Percentiles rank a stretch among this genome's conserved stretches.
Conservation (phyloP, 2,888 invertebrate species). For the Mimachlamys varia region DNA sequence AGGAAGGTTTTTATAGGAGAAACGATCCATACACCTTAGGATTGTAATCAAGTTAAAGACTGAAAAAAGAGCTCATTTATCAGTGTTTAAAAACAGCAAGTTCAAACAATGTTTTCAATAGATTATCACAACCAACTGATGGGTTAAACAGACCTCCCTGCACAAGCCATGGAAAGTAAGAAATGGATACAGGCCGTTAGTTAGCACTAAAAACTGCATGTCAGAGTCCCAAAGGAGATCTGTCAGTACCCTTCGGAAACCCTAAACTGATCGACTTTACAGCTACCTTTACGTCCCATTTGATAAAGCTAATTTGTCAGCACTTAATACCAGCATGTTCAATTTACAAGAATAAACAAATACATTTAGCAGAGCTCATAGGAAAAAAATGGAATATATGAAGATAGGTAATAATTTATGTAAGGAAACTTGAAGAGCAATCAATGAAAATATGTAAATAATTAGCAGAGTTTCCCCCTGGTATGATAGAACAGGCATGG, state of each 20-base stretch:
- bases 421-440: background rate
- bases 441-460: constrained; percentile 3
- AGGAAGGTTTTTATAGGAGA: background rate
- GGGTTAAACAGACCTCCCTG: background rate
- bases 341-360: background rate
- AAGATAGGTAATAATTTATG: background rate
- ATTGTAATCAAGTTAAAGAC: background rate
- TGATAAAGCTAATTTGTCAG: background rate
- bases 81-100: background rate
- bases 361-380: constrained; percentile 7
- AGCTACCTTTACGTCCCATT: background rate
- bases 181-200: background rate
- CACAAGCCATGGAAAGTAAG: background rate
- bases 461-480: background rate
- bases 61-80: background rate
- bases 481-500: background rate
- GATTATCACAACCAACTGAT: background rate
- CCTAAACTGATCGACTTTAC: background rate
- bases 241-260: background rate
- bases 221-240: background rate
- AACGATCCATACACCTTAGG: background rate
- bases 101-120: background rate
- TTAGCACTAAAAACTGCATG: background rate
- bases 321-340: background rate
- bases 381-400: background rate